Base-by-base conservation (phyloP, 1,140 invertebrate species). In the Neodiprion pinetum region DNA sequence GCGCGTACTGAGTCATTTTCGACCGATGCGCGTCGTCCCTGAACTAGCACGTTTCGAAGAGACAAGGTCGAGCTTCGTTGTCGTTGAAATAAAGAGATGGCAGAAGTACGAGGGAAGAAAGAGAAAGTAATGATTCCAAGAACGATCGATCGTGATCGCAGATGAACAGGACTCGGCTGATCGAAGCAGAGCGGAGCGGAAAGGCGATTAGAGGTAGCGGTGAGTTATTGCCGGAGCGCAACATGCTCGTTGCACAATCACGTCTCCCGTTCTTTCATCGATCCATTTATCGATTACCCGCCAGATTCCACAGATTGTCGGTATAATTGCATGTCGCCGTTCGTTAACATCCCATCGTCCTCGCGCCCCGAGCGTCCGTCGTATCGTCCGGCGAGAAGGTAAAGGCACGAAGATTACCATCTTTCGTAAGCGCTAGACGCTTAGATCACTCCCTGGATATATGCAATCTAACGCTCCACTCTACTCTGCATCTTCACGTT, bases 261-360 rank as follows among this genome's bases (percentile, higher is more conserved):
- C 11, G 28, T 40, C 28, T 40, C n/a, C 53, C n/a, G 14, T 71
- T 50, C 70, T 23, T 71, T 71, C 48, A 50, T 71, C 70, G 70
- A 71, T 71, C 70, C 47, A 71, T 50, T 71, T 71, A 71, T 71
- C 70, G 70, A 71, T 71, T 71, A 71, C 70, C 12, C 23, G 70
- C 70, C 48, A 50, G 70, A 71, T 71, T 71, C 40, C 70, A 9
- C 21, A 11, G 67, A 69, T 69, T 69, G 67, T 69, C 70, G 40
- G 7, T 11, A 48, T 50, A 71, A 71, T 71, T 71, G 70, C 70
- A 40, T 71, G 21, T 71, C 70, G 70, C 48, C 21, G 70, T 71
- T 71, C 70, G 70, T 71, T 71, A 71, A 49, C 70, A n/a, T n/a
- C n/a, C 79, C 53, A 61, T 61, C 53, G n/a, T 61, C 53, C 53